These are phyloP conservation scores for Heliconius himera DNA, from an alignment of 1,140 invertebrate species.

Conservation along the genomic window DNA sequence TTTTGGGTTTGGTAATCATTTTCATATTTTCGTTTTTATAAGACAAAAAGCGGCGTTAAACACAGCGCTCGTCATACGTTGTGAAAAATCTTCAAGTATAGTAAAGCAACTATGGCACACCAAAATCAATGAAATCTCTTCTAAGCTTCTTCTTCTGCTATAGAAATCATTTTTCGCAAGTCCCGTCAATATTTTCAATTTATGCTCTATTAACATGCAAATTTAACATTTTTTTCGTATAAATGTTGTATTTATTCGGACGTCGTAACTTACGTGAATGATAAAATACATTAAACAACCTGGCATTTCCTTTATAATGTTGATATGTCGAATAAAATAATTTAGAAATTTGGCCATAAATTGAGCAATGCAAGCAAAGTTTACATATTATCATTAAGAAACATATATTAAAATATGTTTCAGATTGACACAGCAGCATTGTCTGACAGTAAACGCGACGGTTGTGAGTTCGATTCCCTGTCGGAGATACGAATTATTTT, in stretches of 20 bases:
- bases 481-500: too few relatives aligned
- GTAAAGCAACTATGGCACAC: too few relatives aligned
- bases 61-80: too few relatives aligned
- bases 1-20: too few relatives aligned
- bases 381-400: not conserved
- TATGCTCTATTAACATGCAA: constrained; percentile 28
- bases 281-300: not conserved
- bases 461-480: too few relatives aligned
- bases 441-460: not conserved
- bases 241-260: constrained; percentile 27
- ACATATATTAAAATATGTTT: not conserved
- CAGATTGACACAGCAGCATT: too few relatives aligned
- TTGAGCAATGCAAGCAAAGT: not conserved
- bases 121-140: not conserved
- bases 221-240: constrained; percentile 22
- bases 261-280: not conserved
- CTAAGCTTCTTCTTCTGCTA: not conserved
- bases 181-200: constrained; percentile 19
- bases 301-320: not conserved
- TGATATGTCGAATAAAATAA: not conserved
- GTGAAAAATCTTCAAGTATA: too few relatives aligned
- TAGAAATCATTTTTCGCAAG: constrained; percentile 12
- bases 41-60: too few relatives aligned
- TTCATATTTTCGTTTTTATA: too few relatives aligned
- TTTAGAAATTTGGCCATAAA: not conserved